A percentile compares a stretch with the other conserved stretches of the same genome.
Evolutionary conservation across 2,797 vertebrate species (phyloP).

Genomic region (Vireo griseus): DNA sequence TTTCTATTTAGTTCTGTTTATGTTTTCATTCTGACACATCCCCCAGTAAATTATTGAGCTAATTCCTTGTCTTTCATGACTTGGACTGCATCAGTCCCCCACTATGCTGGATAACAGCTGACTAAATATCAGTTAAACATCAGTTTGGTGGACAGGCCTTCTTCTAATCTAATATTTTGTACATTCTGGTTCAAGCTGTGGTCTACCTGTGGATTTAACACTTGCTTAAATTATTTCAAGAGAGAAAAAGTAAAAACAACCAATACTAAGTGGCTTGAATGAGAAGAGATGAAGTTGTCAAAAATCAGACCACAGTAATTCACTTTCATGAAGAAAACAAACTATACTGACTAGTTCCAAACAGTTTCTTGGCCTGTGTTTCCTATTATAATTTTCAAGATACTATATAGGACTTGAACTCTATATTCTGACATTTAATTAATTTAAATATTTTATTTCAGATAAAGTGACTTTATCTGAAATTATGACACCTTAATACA

Average conservation of each 20-base stretch:
- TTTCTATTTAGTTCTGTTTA: background rate
- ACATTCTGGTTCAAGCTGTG: background rate
- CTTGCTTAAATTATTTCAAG: background rate
- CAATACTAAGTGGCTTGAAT: background rate
- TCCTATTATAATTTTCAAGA: background rate
- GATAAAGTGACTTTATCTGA: background rate
- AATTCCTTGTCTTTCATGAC: background rate
- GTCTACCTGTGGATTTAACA: background rate
- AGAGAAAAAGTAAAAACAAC: background rate
- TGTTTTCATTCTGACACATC: background rate
- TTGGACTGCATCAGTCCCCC: background rate
- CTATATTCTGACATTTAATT: background rate
- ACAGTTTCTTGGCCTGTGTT: background rate
- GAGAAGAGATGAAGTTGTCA: background rate
- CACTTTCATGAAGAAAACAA: background rate
- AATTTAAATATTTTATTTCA: background rate
- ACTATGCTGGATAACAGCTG: background rate
- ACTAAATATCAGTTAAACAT: background rate
- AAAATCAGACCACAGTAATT: background rate
- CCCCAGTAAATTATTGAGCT: fast-evolving
- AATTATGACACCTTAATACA: background rate
- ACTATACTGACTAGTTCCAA: background rate
- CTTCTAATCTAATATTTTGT: background rate
- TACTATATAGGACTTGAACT: background rate
- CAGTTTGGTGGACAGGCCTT: background rate